These are phyloP conservation scores for Acromyrmex charruanus DNA, from an alignment of 1,140 invertebrate species.

Conservation along the genomic window DNA sequence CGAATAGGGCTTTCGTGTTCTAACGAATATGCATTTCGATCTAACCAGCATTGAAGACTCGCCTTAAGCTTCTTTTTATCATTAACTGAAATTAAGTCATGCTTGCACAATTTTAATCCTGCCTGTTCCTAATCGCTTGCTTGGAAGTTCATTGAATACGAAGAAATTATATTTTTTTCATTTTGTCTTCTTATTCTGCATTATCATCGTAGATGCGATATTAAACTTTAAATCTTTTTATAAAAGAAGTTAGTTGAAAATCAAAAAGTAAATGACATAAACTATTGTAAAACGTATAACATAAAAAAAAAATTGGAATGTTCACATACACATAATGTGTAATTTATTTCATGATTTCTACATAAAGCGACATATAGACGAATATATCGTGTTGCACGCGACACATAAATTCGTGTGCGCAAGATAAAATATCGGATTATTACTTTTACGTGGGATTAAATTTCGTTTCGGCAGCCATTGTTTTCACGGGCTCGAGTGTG, in stretches of 20 bases:
- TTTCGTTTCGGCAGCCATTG: constrained; percentile 58
- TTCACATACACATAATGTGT: constrained; percentile 11
- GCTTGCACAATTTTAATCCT: constrained; percentile 21
- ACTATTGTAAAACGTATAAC: neutral
- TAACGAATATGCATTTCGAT: constrained; percentile 11
- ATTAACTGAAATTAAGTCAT: constrained; percentile 22
- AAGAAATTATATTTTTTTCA: neutral
- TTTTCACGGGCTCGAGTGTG: constrained; percentile 63
- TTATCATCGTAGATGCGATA: neutral
- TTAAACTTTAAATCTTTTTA: neutral
- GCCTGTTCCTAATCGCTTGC: neutral
- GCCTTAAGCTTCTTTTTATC: neutral
- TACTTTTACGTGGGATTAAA: constrained; percentile 62
- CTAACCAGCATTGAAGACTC: neutral
- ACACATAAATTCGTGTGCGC: constrained; percentile 36
- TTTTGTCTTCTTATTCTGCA: neutral
- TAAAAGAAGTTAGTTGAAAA: neutral
- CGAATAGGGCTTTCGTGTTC: constrained; percentile 56
- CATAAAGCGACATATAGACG: constrained; percentile 1
- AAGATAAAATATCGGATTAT: constrained; percentile 65
- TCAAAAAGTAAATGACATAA: neutral
- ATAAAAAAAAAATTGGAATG: neutral
- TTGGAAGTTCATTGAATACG: neutral
- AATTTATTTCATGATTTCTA: constrained; percentile 6
- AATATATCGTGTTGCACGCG: constrained; percentile 36